phyloP scores from a whole-genome alignment of 2,113 vertebrate genomes.

The Pelodiscus sinensis region DNA sequence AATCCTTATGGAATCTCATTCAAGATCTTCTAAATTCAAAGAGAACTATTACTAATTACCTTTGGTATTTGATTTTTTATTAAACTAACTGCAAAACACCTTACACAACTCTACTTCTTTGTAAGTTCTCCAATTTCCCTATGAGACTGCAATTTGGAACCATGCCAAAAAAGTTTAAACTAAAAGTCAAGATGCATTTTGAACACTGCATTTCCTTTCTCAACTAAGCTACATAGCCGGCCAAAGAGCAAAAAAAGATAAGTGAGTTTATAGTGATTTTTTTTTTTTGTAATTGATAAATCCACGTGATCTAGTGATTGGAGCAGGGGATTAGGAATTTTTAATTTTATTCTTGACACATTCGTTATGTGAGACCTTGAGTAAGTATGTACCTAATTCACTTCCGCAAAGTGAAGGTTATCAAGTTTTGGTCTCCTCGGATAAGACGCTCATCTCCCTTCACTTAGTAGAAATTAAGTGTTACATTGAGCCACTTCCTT shows the following conservation, averaged over 20 bases:
- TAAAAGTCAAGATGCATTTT: background rate
- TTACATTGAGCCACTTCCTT: background rate
- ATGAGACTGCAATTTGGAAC: background rate
- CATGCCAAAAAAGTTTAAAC: background rate
- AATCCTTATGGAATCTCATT: background rate
- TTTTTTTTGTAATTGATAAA: background rate
- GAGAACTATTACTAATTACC: background rate
- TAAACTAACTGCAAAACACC: background rate
- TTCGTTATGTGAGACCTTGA: background rate
- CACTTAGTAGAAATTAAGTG: background rate
- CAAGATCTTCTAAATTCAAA: background rate
- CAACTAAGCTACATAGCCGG: background rate
- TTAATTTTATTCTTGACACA: background rate
- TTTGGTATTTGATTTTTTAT: background rate
- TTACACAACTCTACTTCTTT: background rate
- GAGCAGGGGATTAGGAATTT: background rate
- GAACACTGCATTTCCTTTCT: background rate
- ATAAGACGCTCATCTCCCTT: background rate
- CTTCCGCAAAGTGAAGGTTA: background rate
- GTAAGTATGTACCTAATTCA: background rate
- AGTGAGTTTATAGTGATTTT: background rate
- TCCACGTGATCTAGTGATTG: background rate
- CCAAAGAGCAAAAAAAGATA: background rate
- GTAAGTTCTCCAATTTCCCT: background rate
- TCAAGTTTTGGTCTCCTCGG: background rate